Conservation (phyloP, 2,113 vertebrate species). For the Balaenoptera acutorostrata region DNA sequence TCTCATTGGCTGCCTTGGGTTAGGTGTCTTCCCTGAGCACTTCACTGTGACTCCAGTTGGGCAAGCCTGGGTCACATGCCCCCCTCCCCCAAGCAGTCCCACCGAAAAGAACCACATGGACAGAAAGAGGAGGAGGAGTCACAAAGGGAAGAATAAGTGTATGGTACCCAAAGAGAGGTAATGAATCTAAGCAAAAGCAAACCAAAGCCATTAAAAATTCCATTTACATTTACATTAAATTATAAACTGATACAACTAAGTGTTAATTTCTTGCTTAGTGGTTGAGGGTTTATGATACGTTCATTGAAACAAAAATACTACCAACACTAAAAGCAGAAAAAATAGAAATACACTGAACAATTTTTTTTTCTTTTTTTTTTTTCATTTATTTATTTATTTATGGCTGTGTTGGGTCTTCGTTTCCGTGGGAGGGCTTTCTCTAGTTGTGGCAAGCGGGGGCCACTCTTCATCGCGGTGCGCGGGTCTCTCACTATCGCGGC, state of each 20-base stretch:
- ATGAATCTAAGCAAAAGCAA: background rate
- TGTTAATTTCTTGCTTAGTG: conserved; percentile 18
- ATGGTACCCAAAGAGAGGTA: background rate
- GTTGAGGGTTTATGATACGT: background rate
- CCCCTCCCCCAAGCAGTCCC: background rate
- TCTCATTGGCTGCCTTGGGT: background rate
- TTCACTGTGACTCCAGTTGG: background rate
- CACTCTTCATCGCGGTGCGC: too few relatives aligned
- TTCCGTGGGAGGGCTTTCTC: too few relatives aligned
- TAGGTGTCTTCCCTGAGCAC: background rate
- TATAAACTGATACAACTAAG: background rate
- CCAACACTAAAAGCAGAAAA: background rate
- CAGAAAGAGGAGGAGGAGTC: background rate
- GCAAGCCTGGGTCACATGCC: background rate
- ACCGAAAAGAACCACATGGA: background rate
- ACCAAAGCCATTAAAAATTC: background rate
- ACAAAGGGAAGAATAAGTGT: background rate
- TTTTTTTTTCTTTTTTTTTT: too few relatives aligned
- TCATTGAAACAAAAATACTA: background rate
- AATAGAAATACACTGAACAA: background rate
- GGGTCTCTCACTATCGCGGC: too few relatives aligned
- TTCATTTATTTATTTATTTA: too few relatives aligned
- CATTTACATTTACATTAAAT: background rate
- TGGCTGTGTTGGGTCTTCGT: too few relatives aligned
- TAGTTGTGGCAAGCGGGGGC: too few relatives aligned